phyloP scores from a whole-genome alignment of 2,113 vertebrate genomes.

The Myrmecophaga tridactyla region DNA sequence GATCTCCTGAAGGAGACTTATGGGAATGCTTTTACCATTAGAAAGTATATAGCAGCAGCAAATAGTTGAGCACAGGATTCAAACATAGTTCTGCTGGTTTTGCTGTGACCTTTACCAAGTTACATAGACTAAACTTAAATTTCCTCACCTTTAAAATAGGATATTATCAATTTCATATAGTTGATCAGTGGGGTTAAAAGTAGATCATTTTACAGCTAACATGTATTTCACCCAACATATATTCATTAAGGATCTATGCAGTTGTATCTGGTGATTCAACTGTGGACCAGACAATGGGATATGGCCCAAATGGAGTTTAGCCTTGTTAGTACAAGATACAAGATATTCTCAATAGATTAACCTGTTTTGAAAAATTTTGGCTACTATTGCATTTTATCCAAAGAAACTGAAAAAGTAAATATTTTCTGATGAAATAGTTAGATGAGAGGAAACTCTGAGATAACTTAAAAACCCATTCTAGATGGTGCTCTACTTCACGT shows the following conservation, averaged over 20 bases:
- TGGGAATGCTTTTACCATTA: not conserved
- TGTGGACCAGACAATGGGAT: not conserved
- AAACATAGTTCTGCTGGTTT: not conserved
- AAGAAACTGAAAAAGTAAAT: conserved; percentile 5
- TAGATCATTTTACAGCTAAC: not conserved
- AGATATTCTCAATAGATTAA: conserved; percentile 6
- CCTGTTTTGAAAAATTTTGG: not conserved
- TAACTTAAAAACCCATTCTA: not conserved
- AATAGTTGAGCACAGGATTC: not conserved
- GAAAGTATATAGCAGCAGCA: not conserved
- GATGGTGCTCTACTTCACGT: not conserved
- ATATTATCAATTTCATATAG: not conserved
- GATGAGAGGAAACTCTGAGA: not conserved
- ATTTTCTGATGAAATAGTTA: conserved; percentile 43
- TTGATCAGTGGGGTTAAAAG: not conserved
- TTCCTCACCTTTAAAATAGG: not conserved
- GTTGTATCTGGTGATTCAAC: not conserved
- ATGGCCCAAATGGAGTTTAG: not conserved
- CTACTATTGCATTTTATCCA: not conserved
- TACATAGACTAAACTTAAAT: not conserved
- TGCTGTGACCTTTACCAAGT: not conserved
- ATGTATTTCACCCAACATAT: not conserved
- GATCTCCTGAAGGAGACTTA: not conserved
- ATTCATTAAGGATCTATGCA: not conserved
- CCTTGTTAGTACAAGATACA: not conserved